phyloP scores from a whole-genome alignment of 2,113 vertebrate species.

The Danionella cerebrum region DNA sequence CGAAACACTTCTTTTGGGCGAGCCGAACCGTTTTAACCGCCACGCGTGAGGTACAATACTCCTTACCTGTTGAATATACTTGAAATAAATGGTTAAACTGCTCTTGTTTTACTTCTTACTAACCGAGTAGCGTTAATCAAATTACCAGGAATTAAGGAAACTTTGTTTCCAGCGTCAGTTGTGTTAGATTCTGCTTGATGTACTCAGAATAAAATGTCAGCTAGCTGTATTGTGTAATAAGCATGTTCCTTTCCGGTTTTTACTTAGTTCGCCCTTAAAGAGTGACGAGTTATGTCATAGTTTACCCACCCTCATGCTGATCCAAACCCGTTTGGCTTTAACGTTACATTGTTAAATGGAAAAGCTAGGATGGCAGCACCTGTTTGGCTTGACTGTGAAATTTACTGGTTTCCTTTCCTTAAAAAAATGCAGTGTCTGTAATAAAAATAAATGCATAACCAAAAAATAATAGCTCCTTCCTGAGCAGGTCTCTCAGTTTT shows the following conservation, averaged over 20 bases:
- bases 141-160: neutral
- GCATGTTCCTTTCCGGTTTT: neutral
- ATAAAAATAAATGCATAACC: no score
- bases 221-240: neutral
- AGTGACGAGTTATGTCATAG: neutral
- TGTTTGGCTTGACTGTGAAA: neutral
- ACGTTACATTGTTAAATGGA: no score
- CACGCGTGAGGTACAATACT: constrained; percentile 6
- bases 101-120: neutral
- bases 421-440: no score
- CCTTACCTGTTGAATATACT: neutral
- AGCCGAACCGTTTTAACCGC: neutral
- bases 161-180: neutral
- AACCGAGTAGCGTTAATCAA: neutral
- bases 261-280: neutral
- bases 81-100: neutral
- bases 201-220: neutral
- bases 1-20: neutral
- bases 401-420: no score
- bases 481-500: no score
- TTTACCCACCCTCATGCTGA: neutral
- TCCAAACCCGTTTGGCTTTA: neutral
- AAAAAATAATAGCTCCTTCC: no score
- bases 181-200: no score
- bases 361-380: neutral